phyloP scores from a whole-genome alignment of 2,888 invertebrate genomes.

The Penaeus monodon region DNA sequence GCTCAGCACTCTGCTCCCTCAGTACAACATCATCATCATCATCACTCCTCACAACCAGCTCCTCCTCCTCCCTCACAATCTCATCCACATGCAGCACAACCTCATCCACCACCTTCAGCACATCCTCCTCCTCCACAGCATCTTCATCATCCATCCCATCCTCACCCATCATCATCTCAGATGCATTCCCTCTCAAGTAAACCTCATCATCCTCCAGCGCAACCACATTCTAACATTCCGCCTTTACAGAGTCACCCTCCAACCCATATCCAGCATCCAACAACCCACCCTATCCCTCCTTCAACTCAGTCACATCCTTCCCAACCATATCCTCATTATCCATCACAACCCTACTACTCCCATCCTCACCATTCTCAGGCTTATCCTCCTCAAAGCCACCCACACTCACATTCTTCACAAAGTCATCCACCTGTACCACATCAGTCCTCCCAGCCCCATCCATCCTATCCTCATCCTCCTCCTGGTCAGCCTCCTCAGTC shows the following conservation, averaged over 20 bases:
- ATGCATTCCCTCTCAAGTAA: neutral
- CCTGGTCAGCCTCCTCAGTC: slow-evolving; percentile 24
- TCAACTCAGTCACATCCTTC: slow-evolving; percentile 18
- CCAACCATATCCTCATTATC: slow-evolving; percentile 15
- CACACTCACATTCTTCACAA: slow-evolving; percentile 19
- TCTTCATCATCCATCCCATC: slow-evolving; percentile 18
- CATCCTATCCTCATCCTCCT: slow-evolving; percentile 24
- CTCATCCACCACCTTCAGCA: slow-evolving; percentile 1
- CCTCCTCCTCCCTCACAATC: slow-evolving; percentile 6
- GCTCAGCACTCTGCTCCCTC: neutral
- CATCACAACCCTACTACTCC: slow-evolving; percentile 27
- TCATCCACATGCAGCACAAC: slow-evolving; percentile 7
- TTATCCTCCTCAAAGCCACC: slow-evolving; percentile 25
- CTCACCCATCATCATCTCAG: slow-evolving; percentile 22
- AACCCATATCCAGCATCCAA: slow-evolving; percentile 10
- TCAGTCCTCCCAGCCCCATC: slow-evolving; percentile 27
- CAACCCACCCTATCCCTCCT: slow-evolving; percentile 18
- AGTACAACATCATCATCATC: neutral
- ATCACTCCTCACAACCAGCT: neutral
- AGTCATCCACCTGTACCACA: slow-evolving; percentile 2
- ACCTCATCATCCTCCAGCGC: slow-evolving; percentile 1
- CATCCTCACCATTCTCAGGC: slow-evolving; percentile 35
- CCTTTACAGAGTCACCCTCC: slow-evolving; percentile 28
- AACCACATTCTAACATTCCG: slow-evolving; percentile 1
- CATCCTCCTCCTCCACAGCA: slow-evolving; percentile 9